phyloP scores from a whole-genome alignment of 2,113 vertebrate genomes.

The Tachuris rubrigastra region DNA sequence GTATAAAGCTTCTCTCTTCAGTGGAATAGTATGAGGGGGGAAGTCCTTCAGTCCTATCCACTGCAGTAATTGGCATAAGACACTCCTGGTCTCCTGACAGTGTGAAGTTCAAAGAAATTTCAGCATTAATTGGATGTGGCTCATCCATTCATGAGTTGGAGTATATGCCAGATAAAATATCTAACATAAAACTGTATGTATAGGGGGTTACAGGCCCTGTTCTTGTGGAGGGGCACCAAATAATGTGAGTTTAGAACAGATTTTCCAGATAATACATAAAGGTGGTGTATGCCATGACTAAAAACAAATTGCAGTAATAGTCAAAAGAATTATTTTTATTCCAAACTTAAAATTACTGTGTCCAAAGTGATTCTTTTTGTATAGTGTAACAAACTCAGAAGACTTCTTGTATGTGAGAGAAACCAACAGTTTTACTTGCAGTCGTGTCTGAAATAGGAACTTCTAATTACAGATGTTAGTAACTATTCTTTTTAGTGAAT shows the following conservation, averaged over 20 bases:
- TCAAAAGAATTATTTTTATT: background rate
- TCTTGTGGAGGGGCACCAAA: background rate
- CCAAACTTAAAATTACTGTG: background rate
- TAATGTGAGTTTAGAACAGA: background rate
- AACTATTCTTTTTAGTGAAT: background rate
- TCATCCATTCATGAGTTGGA: background rate
- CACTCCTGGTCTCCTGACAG: background rate
- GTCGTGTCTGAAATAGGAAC: background rate
- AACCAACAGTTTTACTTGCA: background rate
- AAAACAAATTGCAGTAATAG: background rate
- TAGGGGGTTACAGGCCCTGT: background rate
- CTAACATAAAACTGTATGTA: rapidly evolving
- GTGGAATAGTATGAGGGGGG: background rate
- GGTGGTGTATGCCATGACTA: background rate
- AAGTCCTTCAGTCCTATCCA: background rate
- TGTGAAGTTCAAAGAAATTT: background rate
- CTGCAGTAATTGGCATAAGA: constrained; percentile 2
- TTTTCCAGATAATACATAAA: background rate
- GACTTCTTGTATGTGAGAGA: background rate
- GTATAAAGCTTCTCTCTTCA: background rate
- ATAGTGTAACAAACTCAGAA: background rate
- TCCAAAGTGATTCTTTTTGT: background rate
- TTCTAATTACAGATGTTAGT: background rate
- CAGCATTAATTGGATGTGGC: background rate
- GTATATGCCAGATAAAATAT: background rate